Evolutionary conservation across 1,140 invertebrate species (phyloP).

Genomic region (Caenorhabditis brenneri): DNA sequence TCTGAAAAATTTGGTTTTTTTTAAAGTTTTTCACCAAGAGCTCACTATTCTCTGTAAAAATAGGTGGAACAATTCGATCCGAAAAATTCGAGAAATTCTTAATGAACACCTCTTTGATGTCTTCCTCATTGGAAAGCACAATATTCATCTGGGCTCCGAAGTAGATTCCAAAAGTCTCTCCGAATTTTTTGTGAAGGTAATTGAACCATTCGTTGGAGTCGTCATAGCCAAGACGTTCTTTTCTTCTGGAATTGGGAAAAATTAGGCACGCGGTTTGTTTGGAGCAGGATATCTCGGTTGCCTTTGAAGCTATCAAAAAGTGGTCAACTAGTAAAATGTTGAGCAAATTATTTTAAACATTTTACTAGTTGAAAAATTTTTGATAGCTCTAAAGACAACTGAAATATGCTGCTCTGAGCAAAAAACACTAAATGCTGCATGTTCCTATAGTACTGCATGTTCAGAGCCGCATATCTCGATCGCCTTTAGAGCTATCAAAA

Average conservation of each 20-base stretch:
- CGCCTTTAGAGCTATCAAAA: no score
- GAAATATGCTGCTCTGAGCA: no score
- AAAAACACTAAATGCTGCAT: no score
- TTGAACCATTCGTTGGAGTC: slow-evolving; percentile 1
- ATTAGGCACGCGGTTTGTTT: no score
- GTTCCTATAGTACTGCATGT: no score
- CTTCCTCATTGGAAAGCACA: not conserved
- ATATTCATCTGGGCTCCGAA: slow-evolving; percentile 24
- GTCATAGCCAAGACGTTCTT: slow-evolving; percentile 16
- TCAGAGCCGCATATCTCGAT: no score
- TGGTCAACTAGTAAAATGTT: no score
- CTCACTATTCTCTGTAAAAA: slow-evolving; percentile 7
- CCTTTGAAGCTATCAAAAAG: no score
- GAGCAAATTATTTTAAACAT: no score
- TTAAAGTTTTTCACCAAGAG: not conserved
- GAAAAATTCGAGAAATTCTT: slow-evolving; percentile 43
- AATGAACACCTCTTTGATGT: slow-evolving; percentile 33
- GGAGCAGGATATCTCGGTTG: no score
- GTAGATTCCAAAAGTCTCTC: slow-evolving; percentile 21
- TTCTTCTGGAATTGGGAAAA: not conserved
- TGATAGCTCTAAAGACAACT: no score
- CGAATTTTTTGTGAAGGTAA: not conserved
- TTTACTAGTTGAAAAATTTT: no score
- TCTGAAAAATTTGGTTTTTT: not conserved
- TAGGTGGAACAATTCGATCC: not conserved